Evolutionary conservation across 2,888 invertebrate genomes (phyloP), one percentile per base, ranked within the genome.

Genomic region (Cosmorhoe ocellata): DNA sequence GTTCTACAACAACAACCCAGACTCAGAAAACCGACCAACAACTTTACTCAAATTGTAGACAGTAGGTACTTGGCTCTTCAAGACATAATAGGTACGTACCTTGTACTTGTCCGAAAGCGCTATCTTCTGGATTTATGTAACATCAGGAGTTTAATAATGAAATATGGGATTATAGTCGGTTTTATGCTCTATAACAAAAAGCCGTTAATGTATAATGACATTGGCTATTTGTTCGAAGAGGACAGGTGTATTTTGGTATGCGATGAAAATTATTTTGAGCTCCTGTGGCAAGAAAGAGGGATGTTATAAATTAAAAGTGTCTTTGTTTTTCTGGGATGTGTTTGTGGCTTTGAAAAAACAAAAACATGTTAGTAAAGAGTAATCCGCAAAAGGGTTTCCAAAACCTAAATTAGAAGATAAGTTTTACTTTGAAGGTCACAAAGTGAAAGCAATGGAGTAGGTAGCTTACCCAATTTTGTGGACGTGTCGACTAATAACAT

Each of bases 121-220:
- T 32, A 38, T 49, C 38, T 32, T 42, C 39, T n/a, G 10, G 42
- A 47, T 38, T 24, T 42, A 43, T 22, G 44, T 36, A 41, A 38
- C 50, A 11, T 38, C 42, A 34, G 37, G 48, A 43, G 53, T 59
- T 59, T 56, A 31, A 45, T 51, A 46, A 40, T 38, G 51, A 58
- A 56, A 63, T 51, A 56, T 61, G 52, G 42, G 46, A 54, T 56
- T 27, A 13, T 34, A 27, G 38, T 42, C 51, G 49, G 53, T 55
- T 62, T 67, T 64, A 67, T 53, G 56, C 26, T 18, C 41, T 41
- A 58, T 64, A 58, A 59, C 58, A 62, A 53, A 64, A 45, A 14
- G 37, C 30, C 9, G 51, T 59, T 60, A 63, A 56, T 44, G 39
- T 41, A 37, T 45, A 46, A 55, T 30, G 40, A 45, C 48, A 44